A percentile compares a stretch with the other conserved stretches of the same genome.
These are phyloP conservation scores for Coleophora deauratella DNA, from an alignment of 2,888 invertebrate genomes.

Conservation along the genomic window DNA sequence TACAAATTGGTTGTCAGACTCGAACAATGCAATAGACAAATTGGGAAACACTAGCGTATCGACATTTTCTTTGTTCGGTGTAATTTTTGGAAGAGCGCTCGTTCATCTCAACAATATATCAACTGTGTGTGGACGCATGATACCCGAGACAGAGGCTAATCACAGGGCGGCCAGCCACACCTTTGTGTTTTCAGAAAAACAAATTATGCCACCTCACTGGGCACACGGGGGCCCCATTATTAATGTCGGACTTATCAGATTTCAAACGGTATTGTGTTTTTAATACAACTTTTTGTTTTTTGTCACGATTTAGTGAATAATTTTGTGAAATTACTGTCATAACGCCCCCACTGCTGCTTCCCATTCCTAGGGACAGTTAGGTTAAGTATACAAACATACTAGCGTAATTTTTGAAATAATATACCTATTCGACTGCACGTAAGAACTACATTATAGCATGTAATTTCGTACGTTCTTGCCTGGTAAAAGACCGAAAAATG, in stretches of 20 bases:
- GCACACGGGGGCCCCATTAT: constrained; percentile 1
- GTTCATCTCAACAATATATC: constrained; percentile 10
- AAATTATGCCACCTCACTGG: constrained; percentile 6
- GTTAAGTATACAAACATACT: too few species aligned
- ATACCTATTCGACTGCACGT: too few species aligned
- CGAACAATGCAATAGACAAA: constrained; percentile 50
- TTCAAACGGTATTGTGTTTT: background rate
- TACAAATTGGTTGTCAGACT: constrained; percentile 37
- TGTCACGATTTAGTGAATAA: too few species aligned
- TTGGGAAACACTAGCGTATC: constrained; percentile 47
- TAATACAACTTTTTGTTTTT: background rate
- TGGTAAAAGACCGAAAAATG: too few species aligned
- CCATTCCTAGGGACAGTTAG: too few species aligned
- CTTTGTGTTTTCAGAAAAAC: constrained; percentile 7
- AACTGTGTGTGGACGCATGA: constrained; percentile 1
- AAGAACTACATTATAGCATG: too few species aligned
- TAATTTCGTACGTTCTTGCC: too few species aligned
- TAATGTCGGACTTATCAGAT: constrained; percentile 1
- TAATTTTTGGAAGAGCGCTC: constrained; percentile 42
- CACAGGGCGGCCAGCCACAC: background rate
- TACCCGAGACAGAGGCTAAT: constrained; percentile 3
- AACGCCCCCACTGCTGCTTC: too few species aligned
- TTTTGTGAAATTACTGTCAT: too few species aligned
- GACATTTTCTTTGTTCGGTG: constrained; percentile 43
- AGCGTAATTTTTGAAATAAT: too few species aligned